These are phyloP conservation scores for Harpalus rubripes DNA, from an alignment of 2,888 invertebrate species.

Conservation along the genomic window DNA sequence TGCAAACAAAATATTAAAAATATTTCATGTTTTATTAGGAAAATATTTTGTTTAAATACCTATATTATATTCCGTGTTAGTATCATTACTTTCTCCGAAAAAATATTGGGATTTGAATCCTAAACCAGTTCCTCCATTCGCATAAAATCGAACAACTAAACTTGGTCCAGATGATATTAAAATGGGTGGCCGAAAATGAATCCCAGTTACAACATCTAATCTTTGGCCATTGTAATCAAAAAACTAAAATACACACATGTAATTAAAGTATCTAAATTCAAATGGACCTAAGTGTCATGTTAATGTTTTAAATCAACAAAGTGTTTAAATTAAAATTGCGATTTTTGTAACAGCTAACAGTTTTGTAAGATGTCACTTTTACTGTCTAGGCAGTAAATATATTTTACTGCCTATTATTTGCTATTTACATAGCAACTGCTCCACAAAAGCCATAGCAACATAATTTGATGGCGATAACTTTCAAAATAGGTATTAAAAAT, in stretches of 20 bases:
- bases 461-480: too few species aligned
- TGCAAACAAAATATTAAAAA: slow-evolving; percentile 71
- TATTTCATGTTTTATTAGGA: slow-evolving; percentile 4
- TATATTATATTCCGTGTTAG: slow-evolving; percentile 73
- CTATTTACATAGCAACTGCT: too few species aligned
- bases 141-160: slow-evolving; percentile 83
- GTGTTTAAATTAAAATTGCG: too few species aligned
- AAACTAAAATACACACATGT: slow-evolving; percentile 76
- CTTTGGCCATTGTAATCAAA: slow-evolving; percentile 85
- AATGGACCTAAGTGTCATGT: too few species aligned
- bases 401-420: too few species aligned
- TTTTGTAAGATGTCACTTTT: too few species aligned
- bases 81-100: slow-evolving; percentile 75
- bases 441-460: too few species aligned
- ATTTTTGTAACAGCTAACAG: too few species aligned
- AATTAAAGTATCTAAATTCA: too few species aligned
- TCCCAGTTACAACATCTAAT: slow-evolving; percentile 83
- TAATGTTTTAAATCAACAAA: too few species aligned
- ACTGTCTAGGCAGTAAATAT: too few species aligned
- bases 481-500: too few species aligned
- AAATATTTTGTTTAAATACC: slow-evolving; percentile 14
- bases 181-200: slow-evolving; percentile 84
- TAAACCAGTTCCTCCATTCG: slow-evolving; percentile 83
- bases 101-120: slow-evolving; percentile 84
- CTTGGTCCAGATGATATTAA: slow-evolving; percentile 83